These are phyloP conservation scores for Arizona elegans DNA, from an alignment of 2,113 vertebrate species.

Conservation along the genomic window DNA sequence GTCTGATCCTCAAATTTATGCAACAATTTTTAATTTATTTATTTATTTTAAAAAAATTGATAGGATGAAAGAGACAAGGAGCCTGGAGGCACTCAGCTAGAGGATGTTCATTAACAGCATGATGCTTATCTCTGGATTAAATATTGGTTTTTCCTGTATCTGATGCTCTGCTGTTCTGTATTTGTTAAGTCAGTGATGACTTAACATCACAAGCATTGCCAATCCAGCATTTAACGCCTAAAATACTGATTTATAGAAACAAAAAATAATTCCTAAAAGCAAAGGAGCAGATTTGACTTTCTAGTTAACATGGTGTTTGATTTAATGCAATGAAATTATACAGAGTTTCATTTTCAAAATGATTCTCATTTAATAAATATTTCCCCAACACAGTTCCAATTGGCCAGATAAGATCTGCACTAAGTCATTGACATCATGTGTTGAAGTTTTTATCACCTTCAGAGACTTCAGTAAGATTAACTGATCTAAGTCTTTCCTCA, in stretches of 20 bases:
- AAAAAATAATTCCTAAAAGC: not conserved
- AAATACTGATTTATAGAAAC: not conserved
- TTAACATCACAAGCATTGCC: not conserved
- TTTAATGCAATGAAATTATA: constrained; percentile 22
- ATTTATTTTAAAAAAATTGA: not conserved
- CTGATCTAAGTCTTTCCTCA: constrained; percentile 5
- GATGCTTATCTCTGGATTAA: not conserved
- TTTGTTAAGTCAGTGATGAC: not conserved
- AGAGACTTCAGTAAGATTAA: constrained; percentile 22
- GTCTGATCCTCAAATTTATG: no score
- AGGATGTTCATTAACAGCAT: not conserved
- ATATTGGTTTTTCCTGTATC: not conserved
- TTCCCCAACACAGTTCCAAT: not conserved
- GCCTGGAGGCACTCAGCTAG: not conserved
- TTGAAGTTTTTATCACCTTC: not conserved
- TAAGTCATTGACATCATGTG: fast-evolving
- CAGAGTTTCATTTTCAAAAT: constrained; percentile 30
- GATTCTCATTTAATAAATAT: not conserved
- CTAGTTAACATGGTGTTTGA: constrained; percentile 3
- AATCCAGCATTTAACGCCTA: not conserved
- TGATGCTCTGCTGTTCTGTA: not conserved
- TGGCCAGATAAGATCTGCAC: constrained; percentile 11
- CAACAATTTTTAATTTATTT: no score
- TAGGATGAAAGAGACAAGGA: not conserved
- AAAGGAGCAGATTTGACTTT: not conserved